Evolutionary conservation across 2,797 vertebrate species (phyloP).

Genomic region (Bovichtus diacanthus): DNA sequence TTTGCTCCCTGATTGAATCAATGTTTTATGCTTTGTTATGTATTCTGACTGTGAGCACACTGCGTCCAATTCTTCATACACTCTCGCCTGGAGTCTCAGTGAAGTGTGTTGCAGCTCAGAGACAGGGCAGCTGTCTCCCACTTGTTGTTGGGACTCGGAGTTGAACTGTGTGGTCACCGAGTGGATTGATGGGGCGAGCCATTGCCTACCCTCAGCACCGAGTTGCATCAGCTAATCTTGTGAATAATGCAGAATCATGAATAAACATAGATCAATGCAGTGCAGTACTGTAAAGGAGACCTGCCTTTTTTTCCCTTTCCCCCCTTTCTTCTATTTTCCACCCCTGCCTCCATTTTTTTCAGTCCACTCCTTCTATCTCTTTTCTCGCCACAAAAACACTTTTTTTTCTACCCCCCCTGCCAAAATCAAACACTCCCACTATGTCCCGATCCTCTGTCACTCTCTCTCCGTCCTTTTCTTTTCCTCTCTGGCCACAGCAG

Average conservation of each 20-base stretch:
- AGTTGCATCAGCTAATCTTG: constrained; percentile 81
- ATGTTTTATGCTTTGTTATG: constrained; percentile 67
- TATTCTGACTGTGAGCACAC: constrained; percentile 58
- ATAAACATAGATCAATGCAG: constrained; percentile 73
- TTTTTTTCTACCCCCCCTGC: constrained; percentile 36
- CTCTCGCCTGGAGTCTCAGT: constrained; percentile 8
- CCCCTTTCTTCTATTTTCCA: constrained; percentile 36
- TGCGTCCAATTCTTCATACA: constrained; percentile 33
- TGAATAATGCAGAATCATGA: constrained; percentile 83
- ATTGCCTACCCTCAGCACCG: constrained; percentile 69
- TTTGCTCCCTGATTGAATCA: constrained; percentile 67
- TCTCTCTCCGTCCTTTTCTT: constrained; percentile 52
- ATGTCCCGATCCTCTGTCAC: constrained; percentile 53
- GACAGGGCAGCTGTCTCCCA: constrained; percentile 51
- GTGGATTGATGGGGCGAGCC: constrained; percentile 44
- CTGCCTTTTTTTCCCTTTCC: constrained; percentile 29
- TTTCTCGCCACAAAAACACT: constrained; percentile 50
- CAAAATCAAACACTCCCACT: constrained; percentile 69
- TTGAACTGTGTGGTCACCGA: constrained; percentile 65
- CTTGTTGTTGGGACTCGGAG: constrained; percentile 58
- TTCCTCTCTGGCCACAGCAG: constrained; percentile 49
- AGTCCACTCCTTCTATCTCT: constrained; percentile 40
- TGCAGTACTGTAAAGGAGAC: constrained; percentile 69
- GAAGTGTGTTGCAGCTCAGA: constrained; percentile 48
- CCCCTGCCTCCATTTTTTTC: constrained; percentile 43